These are phyloP conservation scores for Tetragonula clypearis DNA, from an alignment of 1,140 invertebrate species.

Conservation along the genomic window DNA sequence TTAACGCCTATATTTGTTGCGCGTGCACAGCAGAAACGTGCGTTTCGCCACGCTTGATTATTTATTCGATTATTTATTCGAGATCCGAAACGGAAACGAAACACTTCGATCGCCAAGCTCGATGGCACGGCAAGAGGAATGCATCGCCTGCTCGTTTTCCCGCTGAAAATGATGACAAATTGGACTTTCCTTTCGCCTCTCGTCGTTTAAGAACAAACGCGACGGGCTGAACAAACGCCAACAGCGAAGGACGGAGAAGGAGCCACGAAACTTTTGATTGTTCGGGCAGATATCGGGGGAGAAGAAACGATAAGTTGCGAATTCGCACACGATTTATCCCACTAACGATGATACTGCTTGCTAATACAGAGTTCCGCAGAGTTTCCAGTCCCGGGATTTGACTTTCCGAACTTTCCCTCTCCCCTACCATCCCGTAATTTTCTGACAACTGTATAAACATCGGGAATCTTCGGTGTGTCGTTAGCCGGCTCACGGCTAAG, in stretches of 20 bases:
- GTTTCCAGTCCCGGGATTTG: background rate
- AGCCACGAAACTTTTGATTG: slow-evolving; percentile 13
- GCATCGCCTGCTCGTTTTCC: no score
- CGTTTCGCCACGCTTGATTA: no score
- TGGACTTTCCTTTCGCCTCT: no score
- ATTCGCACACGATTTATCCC: slow-evolving; percentile 24
- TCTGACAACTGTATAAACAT: background rate
- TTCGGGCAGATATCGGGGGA: background rate
- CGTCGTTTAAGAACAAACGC: no score
- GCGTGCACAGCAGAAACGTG: no score
- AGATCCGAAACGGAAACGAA: no score
- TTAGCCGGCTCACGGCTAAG: background rate
- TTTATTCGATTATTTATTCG: no score
- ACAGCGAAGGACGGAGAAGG: no score
- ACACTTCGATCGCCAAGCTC: no score
- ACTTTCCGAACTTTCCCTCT: background rate
- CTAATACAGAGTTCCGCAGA: slow-evolving; percentile 20
- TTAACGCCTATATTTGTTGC: background rate
- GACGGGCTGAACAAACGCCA: no score
- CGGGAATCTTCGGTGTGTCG: background rate
- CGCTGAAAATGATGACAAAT: no score
- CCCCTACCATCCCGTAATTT: background rate
- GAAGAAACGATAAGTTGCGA: background rate
- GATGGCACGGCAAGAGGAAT: no score
- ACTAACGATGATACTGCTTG: slow-evolving; percentile 29